Conservation (phyloP, 2,113 vertebrate species). For the Menidia beryllina region DNA sequence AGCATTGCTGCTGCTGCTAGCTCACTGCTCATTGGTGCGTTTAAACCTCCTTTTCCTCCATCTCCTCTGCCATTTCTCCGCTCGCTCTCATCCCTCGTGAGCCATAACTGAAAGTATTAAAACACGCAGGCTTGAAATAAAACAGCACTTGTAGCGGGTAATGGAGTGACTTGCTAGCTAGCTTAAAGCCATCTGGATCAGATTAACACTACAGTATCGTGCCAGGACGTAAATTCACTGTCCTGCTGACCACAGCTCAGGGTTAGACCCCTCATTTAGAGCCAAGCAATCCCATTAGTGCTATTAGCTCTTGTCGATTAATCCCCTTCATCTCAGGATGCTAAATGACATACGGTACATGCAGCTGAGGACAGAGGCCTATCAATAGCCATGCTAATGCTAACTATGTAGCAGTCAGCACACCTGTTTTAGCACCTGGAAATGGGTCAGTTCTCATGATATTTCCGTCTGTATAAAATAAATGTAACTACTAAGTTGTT, state of each 20-base stretch:
- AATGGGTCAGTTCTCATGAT: conserved; percentile 15
- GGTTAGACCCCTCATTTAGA: conserved; percentile 55
- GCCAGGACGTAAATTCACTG: conserved; percentile 35
- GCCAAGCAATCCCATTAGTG: conserved; percentile 70
- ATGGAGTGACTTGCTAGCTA: conserved; percentile 10
- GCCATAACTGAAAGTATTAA: conserved; percentile 63
- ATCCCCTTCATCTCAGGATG: conserved; percentile 72
- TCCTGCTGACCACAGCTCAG: conserved; percentile 68
- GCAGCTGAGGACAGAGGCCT: conserved; percentile 48
- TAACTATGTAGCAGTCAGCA: conserved; percentile 42
- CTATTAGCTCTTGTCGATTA: conserved; percentile 55
- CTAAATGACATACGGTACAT: conserved; percentile 47
- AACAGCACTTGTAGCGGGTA: conserved; percentile 23
- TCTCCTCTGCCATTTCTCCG: neutral
- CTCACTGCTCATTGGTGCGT: conserved; percentile 31
- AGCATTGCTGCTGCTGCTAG: conserved; percentile 59
- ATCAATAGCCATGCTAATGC: conserved; percentile 66
- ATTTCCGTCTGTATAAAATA: neutral
- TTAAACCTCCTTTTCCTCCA: conserved; percentile 2
- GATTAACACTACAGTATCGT: conserved; percentile 57
- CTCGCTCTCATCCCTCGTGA: conserved; percentile 20
- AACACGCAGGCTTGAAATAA: conserved; percentile 42
- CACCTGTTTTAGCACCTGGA: conserved; percentile 26
- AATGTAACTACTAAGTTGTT: conserved; percentile 12
- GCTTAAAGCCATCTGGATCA: conserved; percentile 46